These are phyloP conservation scores for Spatulosminthurus flaviceps DNA, from an alignment of 2,888 invertebrate species.

Conservation along the genomic window DNA sequence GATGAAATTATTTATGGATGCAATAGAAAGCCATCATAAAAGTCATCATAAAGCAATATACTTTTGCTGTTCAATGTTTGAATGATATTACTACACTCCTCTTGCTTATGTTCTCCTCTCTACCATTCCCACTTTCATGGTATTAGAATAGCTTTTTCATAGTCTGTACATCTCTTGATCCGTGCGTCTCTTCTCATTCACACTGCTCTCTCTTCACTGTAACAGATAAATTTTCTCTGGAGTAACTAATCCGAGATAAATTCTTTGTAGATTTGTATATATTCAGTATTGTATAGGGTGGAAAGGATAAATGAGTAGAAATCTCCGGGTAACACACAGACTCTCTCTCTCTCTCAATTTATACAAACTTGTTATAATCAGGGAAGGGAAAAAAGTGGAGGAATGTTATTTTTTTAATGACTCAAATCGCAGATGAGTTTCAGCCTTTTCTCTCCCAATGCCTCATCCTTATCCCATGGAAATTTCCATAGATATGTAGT, in stretches of 20 bases:
- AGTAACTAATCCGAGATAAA: too few relatives aligned
- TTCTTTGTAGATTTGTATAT: too few relatives aligned
- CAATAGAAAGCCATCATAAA: constrained; percentile 46
- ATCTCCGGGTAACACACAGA: too few relatives aligned
- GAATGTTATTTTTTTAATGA: constrained; percentile 34
- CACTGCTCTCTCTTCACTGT: too few relatives aligned
- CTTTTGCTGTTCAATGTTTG: constrained; percentile 34
- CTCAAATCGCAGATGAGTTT: constrained; percentile 36
- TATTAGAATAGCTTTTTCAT: not conserved
- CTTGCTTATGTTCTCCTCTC: not conserved
- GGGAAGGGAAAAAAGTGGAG: constrained; percentile 20
- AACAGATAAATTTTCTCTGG: too few relatives aligned
- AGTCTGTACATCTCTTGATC: too few relatives aligned
- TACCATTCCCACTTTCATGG: not conserved
- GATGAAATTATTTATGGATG: constrained; percentile 49
- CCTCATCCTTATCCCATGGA: too few relatives aligned
- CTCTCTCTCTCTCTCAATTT: constrained; percentile 36
- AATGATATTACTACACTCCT: constrained; percentile 28
- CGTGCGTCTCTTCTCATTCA: too few relatives aligned
- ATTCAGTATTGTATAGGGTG: too few relatives aligned
- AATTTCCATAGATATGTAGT: too few relatives aligned
- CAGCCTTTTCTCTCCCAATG: too few relatives aligned
- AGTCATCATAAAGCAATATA: constrained; percentile 49
- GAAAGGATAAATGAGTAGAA: too few relatives aligned
- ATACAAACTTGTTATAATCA: not conserved